Percentiles rank a stretch among this genome's conserved stretches.
Conservation (phyloP, 1,140 invertebrate genomes). For the Trinorchestia longiramus region DNA sequence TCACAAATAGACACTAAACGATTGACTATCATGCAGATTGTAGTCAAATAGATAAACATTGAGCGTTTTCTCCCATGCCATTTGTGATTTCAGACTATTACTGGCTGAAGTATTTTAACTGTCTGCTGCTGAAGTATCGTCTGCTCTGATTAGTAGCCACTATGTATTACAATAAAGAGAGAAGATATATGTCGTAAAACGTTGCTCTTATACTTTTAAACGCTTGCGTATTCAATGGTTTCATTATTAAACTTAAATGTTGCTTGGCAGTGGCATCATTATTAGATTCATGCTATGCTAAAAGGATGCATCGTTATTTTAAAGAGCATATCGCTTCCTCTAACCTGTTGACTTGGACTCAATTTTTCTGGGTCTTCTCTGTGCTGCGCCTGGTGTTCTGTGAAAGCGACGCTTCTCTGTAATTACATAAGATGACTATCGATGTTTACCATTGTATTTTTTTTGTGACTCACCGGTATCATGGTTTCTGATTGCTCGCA, state of each 20-base stretch:
- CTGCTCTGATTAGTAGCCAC: not conserved
- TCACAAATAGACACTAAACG: not conserved
- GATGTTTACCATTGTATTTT: not conserved
- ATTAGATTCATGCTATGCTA: too few species aligned
- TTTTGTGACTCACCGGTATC: not conserved
- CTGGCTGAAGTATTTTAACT: not conserved
- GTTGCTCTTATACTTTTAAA: not conserved
- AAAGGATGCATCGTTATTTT: too few species aligned
- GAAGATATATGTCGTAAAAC: not conserved
- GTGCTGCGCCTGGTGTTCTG: not conserved
- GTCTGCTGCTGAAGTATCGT: not conserved
- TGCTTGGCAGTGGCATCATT: not conserved
- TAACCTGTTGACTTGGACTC: not conserved
- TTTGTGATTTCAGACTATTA: not conserved
- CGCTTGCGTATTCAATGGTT: not conserved
- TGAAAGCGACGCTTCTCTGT: not conserved
- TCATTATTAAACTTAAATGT: not conserved
- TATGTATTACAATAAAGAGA: not conserved
- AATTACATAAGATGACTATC: not conserved
- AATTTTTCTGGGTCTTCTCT: not conserved
- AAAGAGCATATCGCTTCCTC: too few species aligned
- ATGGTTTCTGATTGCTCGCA: not conserved
- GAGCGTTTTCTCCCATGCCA: not conserved
- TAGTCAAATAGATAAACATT: not conserved
- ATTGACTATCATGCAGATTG: not conserved